Conservation (phyloP, 2,797 vertebrate species). For the Anas bahamensis region DNA sequence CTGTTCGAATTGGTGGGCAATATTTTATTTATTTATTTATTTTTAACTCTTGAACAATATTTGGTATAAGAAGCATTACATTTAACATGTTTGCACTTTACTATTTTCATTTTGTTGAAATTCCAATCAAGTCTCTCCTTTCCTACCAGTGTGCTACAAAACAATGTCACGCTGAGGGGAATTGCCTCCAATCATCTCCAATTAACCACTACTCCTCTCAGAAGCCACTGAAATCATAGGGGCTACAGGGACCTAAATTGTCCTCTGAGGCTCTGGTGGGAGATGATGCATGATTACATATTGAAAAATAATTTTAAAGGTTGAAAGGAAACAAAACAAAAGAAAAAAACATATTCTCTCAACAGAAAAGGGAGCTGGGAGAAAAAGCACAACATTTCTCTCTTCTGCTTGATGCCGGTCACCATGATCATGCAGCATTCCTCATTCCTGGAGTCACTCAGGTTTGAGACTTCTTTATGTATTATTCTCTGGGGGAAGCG, state of each 20-base stretch:
- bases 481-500: background rate
- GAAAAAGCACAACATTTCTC: background rate
- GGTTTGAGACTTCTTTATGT: background rate
- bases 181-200: background rate
- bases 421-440: accelerated
- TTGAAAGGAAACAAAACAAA: background rate
- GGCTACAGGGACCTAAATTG: background rate
- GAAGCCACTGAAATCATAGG: background rate
- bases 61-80: background rate
- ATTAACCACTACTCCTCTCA: background rate
- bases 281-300: background rate
- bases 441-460: no score
- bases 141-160: background rate
- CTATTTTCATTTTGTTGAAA: background rate
- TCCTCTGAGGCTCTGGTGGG: background rate
- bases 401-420: background rate
- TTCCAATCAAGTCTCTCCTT: background rate
- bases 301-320: background rate
- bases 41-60: background rate
- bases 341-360: background rate
- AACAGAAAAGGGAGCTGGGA: background rate
- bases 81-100: background rate
- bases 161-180: background rate
- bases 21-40: background rate
- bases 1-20: background rate